Percentiles rank a stretch among this genome's conserved stretches.
Conservation (phyloP, 2,888 invertebrate genomes). For the Sinopyrophorus schimmeli region DNA sequence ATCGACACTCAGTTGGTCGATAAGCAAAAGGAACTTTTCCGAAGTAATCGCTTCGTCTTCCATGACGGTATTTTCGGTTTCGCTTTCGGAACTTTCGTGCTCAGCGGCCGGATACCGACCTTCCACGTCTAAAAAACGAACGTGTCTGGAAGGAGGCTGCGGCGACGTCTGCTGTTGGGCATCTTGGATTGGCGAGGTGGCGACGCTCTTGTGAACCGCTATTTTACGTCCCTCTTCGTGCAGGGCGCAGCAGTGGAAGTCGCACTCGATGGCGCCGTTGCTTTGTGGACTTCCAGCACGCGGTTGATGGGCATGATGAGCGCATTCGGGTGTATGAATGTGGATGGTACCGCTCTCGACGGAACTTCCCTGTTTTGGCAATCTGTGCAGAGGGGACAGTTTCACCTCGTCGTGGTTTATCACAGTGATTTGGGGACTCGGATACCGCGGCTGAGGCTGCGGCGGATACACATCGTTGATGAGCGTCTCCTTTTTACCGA, state of each 20-base stretch:
- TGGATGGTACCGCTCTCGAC: conserved; percentile 76
- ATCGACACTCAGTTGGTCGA: conserved; percentile 90
- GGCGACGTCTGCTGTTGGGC: conserved; percentile 58
- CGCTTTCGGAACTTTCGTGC: conserved; percentile 88
- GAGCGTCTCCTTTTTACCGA: conserved; percentile 62
- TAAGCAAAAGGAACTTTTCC: conserved; percentile 89
- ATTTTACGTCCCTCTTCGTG: conserved; percentile 92
- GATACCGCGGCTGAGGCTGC: conserved; percentile 51
- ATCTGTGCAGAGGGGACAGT: conserved; percentile 49
- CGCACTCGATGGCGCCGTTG: conserved; percentile 74
- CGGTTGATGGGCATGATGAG: conserved; percentile 68
- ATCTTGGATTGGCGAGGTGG: conserved; percentile 91
- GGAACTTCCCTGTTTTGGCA: conserved; percentile 65
- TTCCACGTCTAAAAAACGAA: conserved; percentile 82
- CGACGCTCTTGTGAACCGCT: conserved; percentile 89
- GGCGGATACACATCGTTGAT: conserved; percentile 56
- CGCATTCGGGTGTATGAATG: conserved; percentile 82
- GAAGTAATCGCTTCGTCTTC: conserved; percentile 89
- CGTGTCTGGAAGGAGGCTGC: conserved; percentile 71
- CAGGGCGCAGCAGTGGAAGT: conserved; percentile 93
- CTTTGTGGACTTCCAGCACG: conserved; percentile 68
- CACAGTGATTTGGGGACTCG: conserved; percentile 88
- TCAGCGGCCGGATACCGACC: conserved; percentile 59
- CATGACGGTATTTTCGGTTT: conserved; percentile 90
- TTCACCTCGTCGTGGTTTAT: conserved; percentile 88